Percentiles rank a stretch among this genome's conserved stretches.
Conservation (phyloP, 2,113 vertebrate species). For the Petaurus breviceps region DNA sequence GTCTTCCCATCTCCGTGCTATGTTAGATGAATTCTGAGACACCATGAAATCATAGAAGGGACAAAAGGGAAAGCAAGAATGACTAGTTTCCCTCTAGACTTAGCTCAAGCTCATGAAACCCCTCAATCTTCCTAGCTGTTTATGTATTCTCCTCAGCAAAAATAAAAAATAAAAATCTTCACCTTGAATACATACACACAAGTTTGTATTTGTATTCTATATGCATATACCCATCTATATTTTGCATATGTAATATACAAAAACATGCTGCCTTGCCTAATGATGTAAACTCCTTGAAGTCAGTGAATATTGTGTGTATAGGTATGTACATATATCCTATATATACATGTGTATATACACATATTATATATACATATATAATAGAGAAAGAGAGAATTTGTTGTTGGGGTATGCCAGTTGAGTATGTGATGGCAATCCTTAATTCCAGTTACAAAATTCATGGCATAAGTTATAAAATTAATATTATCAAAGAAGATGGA, state of each 20-base stretch:
- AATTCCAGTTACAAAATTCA: not conserved
- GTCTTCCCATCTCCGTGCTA: not conserved
- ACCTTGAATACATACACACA: not conserved
- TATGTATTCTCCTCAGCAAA: not conserved
- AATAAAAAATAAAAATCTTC: not conserved
- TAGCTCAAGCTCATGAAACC: not conserved
- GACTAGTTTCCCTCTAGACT: not conserved
- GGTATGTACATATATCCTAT: too few relatives aligned
- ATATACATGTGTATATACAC: too few relatives aligned
- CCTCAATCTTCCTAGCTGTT: not conserved
- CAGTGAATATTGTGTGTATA: not conserved
- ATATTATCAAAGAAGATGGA: not conserved
- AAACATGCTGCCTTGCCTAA: not conserved
- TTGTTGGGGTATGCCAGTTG: not conserved
- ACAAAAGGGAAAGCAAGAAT: not conserved
- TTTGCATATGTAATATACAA: not conserved
- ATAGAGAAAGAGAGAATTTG: not conserved
- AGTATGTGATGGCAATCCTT: not conserved
- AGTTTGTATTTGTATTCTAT: not conserved
- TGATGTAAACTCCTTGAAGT: not conserved
- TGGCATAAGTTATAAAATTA: not conserved
- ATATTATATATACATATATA: too few relatives aligned
- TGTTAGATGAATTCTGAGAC: not conserved
- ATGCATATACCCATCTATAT: not conserved
- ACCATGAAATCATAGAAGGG: not conserved